Conservation (phyloP, 2,888 invertebrate genomes). For the Sminthurinus aureus region DNA sequence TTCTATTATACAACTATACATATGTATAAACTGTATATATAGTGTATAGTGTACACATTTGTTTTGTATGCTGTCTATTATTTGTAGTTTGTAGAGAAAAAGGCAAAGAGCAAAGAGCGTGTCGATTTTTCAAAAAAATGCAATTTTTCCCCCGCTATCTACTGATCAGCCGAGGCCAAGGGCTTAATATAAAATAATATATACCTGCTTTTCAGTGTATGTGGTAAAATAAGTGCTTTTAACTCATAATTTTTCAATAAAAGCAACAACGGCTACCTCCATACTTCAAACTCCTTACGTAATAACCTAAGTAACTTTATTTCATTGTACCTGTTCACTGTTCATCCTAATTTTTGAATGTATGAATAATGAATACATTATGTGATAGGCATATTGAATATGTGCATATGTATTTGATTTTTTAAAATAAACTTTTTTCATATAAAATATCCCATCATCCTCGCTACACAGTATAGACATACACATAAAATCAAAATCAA, state of each 20-base stretch:
- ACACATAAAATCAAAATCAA: background rate
- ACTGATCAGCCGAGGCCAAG: background rate
- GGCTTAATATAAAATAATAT: background rate
- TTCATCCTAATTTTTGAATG: background rate
- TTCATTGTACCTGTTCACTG: background rate
- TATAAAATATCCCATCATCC: background rate
- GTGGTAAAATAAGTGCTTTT: no score
- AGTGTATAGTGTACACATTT: background rate
- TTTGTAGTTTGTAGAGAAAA: no score
- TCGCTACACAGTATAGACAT: no score
- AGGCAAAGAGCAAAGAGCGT: background rate
- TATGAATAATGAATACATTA: background rate
- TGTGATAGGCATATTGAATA: background rate
- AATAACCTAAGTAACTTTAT: no score
- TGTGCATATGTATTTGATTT: background rate
- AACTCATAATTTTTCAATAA: no score
- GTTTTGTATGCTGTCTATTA: background rate
- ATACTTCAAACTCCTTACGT: no score
- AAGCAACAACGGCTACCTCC: no score
- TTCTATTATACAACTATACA: background rate
- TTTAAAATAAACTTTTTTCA: background rate
- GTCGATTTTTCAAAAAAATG: constrained; percentile 3
- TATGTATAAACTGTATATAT: background rate
- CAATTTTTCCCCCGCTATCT: no score
- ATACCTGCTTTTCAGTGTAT: background rate